Evolutionary conservation across 2,797 vertebrate species (phyloP).

Genomic region (Neostethus bicornis): DNA sequence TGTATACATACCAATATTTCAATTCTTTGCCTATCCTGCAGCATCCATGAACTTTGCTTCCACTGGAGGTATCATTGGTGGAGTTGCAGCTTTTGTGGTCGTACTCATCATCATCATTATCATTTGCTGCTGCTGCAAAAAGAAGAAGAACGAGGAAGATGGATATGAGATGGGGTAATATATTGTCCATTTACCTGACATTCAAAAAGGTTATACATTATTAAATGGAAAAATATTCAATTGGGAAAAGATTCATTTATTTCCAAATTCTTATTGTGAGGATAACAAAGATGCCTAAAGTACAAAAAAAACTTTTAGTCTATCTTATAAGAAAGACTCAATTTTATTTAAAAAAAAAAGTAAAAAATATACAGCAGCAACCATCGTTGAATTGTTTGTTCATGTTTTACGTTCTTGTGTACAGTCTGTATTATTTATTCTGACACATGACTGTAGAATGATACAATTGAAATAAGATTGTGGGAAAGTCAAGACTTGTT

Average conservation of each 20-base stretch:
- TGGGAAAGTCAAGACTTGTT: too few relatives aligned
- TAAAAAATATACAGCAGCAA: not conserved
- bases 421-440: not conserved
- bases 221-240: not conserved
- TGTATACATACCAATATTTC: not conserved
- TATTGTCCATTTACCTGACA: not conserved
- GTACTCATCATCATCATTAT: conserved; percentile 76
- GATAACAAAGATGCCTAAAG: too few relatives aligned
- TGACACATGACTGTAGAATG: not conserved
- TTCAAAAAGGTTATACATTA: not conserved
- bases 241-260: too few relatives aligned
- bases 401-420: not conserved
- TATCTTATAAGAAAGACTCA: too few relatives aligned
- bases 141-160: conserved; percentile 57
- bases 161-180: conserved; percentile 82
- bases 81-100: conserved; percentile 54
- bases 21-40: conserved; percentile 58
- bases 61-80: conserved; percentile 82
- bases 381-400: not conserved
- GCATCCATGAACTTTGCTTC: conserved; percentile 88
- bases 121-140: conserved; percentile 84
- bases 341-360: too few relatives aligned
- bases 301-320: too few relatives aligned
- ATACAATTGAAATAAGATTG: not conserved
- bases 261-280: too few relatives aligned